These are phyloP conservation scores for Microtus obscurus DNA, from an alignment of 2,797 vertebrate genomes.

Conservation along the genomic window DNA sequence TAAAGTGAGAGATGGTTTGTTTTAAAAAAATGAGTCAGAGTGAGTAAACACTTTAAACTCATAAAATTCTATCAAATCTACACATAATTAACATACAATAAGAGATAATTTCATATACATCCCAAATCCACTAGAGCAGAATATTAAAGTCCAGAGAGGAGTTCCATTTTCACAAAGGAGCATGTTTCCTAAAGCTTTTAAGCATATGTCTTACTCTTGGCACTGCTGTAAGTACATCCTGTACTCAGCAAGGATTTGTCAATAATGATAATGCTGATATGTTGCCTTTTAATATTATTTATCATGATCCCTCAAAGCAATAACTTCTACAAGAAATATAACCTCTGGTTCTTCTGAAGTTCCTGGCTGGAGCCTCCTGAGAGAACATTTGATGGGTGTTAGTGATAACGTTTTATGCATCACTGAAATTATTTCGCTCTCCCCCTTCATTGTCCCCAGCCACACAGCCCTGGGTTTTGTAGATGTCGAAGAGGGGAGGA, in stretches of 20 bases:
- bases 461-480: slow-evolving; percentile 37
- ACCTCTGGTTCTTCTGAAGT: slow-evolving; percentile 43
- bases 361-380: not conserved
- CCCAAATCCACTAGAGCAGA: not conserved
- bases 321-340: slow-evolving; percentile 61
- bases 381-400: slow-evolving; percentile 44
- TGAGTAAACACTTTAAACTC: slow-evolving; percentile 48
- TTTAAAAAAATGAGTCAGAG: slow-evolving; percentile 52
- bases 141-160: slow-evolving; percentile 32
- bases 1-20: slow-evolving; percentile 41
- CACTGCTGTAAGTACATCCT: slow-evolving; percentile 14
- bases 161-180: not conserved
- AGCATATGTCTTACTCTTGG: slow-evolving; percentile 1
- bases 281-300: slow-evolving; percentile 57
- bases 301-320: slow-evolving; percentile 19
- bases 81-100: slow-evolving; percentile 17
- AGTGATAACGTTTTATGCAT: slow-evolving; percentile 34
- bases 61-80: slow-evolving; percentile 36
- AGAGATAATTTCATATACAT: not conserved
- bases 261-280: slow-evolving; percentile 51
- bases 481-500: not conserved
- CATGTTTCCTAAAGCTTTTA: not conserved
- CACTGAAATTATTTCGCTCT: slow-evolving; percentile 37
- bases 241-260: slow-evolving; percentile 58
- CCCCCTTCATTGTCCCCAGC: not conserved